These are phyloP conservation scores for Amblyornis subalaris DNA, from an alignment of 2,113 vertebrate genomes.

Conservation along the genomic window DNA sequence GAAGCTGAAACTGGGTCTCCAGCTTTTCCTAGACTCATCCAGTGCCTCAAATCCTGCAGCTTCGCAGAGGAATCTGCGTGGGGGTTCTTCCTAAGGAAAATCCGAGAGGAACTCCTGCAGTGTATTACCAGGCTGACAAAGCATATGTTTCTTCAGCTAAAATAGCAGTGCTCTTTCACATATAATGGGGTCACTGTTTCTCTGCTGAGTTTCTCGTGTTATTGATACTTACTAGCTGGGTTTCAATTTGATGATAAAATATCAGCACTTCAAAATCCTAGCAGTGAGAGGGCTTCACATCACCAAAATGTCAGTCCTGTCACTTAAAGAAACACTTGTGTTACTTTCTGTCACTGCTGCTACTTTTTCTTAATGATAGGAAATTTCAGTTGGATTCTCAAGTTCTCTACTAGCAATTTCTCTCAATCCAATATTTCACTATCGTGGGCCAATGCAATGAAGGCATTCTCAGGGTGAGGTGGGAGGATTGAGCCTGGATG, in stretches of 20 bases:
- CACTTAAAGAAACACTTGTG: not conserved
- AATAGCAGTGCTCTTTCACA: not conserved
- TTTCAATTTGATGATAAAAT: conserved; percentile 28
- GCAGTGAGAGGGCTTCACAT: not conserved
- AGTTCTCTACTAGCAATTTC: not conserved
- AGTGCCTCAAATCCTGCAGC: not conserved
- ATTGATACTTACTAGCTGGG: conserved; percentile 14
- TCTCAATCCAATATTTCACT: not conserved
- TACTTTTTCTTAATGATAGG: not conserved
- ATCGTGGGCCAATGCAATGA: not conserved
- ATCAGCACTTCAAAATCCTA: not conserved
- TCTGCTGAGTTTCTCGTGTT: not conserved
- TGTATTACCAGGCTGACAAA: not conserved
- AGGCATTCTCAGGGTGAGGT: not conserved
- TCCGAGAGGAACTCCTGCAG: not conserved
- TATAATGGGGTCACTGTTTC: conserved; percentile 10
- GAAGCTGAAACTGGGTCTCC: not conserved
- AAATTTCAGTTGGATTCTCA: not conserved
- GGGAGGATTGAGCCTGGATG: not conserved
- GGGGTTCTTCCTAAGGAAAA: not conserved
- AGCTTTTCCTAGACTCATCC: not conserved
- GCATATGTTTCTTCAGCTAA: not conserved
- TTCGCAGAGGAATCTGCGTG: not conserved
- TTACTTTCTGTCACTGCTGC: not conserved
- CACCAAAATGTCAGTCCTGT: not conserved